Base-by-base conservation (phyloP, 2,888 invertebrate species). In the Melangyna quadrimaculata region DNA sequence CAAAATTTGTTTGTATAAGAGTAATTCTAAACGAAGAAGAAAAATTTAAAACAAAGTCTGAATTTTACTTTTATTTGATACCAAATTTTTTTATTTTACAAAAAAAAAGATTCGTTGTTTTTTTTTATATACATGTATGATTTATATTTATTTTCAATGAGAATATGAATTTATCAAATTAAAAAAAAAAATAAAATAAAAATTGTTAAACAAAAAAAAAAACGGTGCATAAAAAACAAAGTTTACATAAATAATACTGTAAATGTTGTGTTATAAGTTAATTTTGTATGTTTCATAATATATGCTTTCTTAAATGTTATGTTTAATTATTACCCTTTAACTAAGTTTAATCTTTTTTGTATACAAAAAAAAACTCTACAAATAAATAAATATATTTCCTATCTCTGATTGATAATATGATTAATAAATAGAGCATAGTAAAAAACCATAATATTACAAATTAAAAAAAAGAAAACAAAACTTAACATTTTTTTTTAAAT, bases 61-160 rank as follows among this genome's bases (percentile, higher is more conserved):
- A 84, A 71, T 80, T 84, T 77, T 55, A 75, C 14, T 67, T 84
- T 80, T 84, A 80, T 84, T 84, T 84, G 71, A 84, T 84, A 84
- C 84, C 84, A 84, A 84, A 84, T 84, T 84, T 67, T 80, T 82
- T 73, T 73, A 78, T 57, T 78, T 78, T 75, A 75, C 43, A 71
- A 69, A 77, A 75, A 8, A 57, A 61, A 83, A 73, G 29, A 35
- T 19, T 40, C 24, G 63, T 71, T 65, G 63, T 65, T 69, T 78
- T 57, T 82, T 61, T 48, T 70, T 43, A 37, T 32, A 67, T 10
- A 53, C 32, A 53, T 51, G 40, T 53, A 70, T 70, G 37, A 72
- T 61, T 35, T 70, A 53, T 81, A 53, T 77, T 65, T 77, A 65
- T 69, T 78, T 82, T 45, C 17, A 61, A 59, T 72, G 57, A 77